These are phyloP conservation scores for Theonella swinhoei DNA, from an alignment of 37 sponge, comb jelly and placozoan genomes.

Conservation along the genomic window DNA sequence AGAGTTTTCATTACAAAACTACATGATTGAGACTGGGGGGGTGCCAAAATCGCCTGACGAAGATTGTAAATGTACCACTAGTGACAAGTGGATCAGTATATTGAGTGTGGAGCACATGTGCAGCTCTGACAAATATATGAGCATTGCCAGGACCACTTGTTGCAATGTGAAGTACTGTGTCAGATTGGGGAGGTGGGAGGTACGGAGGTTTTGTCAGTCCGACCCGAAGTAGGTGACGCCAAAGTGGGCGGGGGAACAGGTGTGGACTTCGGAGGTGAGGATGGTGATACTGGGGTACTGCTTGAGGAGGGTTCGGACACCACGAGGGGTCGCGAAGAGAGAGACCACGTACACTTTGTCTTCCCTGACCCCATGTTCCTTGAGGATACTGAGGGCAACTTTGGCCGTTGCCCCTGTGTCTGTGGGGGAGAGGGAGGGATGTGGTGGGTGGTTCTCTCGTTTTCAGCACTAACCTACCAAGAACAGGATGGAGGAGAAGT, in stretches of 20 bases:
- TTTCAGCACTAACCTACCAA: conserved; percentile 56
- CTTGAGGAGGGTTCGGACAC: conserved; percentile 33
- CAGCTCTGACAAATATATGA: no score
- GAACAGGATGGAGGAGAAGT: conserved; percentile 81
- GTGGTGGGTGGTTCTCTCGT: neutral
- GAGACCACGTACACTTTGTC: conserved; percentile 74
- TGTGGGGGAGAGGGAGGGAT: conserved; percentile 3
- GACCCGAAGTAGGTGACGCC: conserved; percentile 86
- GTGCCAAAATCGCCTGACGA: no score
- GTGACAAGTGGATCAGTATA: no score
- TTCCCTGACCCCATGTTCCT: conserved; percentile 83
- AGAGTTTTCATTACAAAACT: neutral
- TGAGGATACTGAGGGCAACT: conserved; percentile 74
- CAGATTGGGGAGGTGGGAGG: no score
- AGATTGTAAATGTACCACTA: no score
- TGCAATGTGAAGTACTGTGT: no score
- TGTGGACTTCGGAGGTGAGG: conserved; percentile 83
- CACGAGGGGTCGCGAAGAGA: conserved; percentile 74
- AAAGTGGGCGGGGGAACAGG: conserved; percentile 73
- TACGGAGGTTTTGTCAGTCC: no score
- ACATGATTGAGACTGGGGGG: no score
- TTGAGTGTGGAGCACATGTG: no score
- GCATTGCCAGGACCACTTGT: no score
- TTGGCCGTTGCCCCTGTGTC: conserved; percentile 85
- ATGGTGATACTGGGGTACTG: conserved; percentile 68